Conservation (phyloP, 2,888 invertebrate genomes). For the Listrodromus nycthemerus region DNA sequence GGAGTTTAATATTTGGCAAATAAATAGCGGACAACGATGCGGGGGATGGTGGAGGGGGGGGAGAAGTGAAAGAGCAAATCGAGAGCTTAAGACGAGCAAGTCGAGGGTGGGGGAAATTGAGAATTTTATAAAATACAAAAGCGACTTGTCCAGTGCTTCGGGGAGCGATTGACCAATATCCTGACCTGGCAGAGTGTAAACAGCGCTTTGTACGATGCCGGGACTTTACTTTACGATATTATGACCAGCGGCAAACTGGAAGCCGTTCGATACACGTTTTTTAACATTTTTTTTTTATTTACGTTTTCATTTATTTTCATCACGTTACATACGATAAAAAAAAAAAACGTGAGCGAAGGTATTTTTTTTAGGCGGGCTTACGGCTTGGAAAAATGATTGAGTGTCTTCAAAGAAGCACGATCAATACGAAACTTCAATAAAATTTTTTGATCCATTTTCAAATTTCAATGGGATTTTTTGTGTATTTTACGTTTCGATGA, state of each 20-base stretch:
- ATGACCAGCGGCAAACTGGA: neutral
- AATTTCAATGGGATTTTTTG: neutral
- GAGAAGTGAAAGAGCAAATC: constrained; percentile 43
- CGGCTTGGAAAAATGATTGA: too few relatives aligned
- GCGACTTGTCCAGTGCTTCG: constrained; percentile 71
- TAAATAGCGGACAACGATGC: constrained; percentile 74
- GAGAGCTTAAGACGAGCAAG: neutral
- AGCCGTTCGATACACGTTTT: constrained; percentile 6
- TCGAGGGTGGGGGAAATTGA: constrained; percentile 49
- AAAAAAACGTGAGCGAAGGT: neutral
- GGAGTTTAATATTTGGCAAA: constrained; percentile 79
- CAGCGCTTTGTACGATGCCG: constrained; percentile 61
- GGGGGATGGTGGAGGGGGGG: neutral
- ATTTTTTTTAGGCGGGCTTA: neutral
- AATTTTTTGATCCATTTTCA: neutral
- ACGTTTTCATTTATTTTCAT: neutral
- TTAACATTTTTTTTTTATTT: neutral
- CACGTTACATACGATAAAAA: neutral
- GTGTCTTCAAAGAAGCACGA: too few relatives aligned
- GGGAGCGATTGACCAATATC: constrained; percentile 79
- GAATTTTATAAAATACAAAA: constrained; percentile 78
- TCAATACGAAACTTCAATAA: neutral
- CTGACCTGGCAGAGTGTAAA: constrained; percentile 79
- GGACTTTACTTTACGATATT: constrained; percentile 40
- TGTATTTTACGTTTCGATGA: neutral